Evolutionary conservation across 1,140 invertebrate species (phyloP).

Genomic region (Caenorhabditis briggsae): DNA sequence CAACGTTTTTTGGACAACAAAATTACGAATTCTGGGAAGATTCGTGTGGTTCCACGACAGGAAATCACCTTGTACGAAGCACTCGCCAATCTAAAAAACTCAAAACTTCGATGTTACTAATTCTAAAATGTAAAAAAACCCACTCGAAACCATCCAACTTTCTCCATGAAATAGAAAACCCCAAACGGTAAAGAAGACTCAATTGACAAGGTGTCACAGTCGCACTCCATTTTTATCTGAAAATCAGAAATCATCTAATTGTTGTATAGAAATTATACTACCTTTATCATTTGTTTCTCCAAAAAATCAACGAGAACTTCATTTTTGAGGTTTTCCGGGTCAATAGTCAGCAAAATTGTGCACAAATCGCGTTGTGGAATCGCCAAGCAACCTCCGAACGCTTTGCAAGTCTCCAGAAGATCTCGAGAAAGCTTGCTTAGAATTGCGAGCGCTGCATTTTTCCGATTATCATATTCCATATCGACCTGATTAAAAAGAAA

Average conservation of each 20-base stretch:
- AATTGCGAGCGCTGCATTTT: constrained; percentile 36
- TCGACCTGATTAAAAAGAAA: neutral
- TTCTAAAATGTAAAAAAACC: neutral
- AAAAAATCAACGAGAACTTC: neutral
- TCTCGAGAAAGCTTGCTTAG: constrained; percentile 3
- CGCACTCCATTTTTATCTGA: constrained; percentile 11
- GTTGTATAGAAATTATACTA: neutral
- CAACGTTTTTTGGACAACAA: neutral
- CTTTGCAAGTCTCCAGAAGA: neutral
- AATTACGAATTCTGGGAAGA: constrained; percentile 22
- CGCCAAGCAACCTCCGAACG: neutral
- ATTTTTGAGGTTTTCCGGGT: neutral
- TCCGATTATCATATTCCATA: constrained; percentile 33
- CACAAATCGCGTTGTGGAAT: neutral
- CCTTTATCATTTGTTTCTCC: neutral
- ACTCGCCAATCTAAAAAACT: constrained; percentile 1
- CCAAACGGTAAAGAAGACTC: neutral
- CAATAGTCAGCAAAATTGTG: neutral
- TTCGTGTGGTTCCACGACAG: constrained; percentile 18
- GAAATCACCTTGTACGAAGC: constrained; percentile 25
- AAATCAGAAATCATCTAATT: neutral
- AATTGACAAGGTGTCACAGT: neutral
- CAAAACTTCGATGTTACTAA: neutral
- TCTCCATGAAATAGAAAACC: constrained; percentile 28
- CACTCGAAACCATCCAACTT: constrained; percentile 6